Conservation (phyloP, 2,888 invertebrate genomes). For the Mimumesa dahlbomi region DNA sequence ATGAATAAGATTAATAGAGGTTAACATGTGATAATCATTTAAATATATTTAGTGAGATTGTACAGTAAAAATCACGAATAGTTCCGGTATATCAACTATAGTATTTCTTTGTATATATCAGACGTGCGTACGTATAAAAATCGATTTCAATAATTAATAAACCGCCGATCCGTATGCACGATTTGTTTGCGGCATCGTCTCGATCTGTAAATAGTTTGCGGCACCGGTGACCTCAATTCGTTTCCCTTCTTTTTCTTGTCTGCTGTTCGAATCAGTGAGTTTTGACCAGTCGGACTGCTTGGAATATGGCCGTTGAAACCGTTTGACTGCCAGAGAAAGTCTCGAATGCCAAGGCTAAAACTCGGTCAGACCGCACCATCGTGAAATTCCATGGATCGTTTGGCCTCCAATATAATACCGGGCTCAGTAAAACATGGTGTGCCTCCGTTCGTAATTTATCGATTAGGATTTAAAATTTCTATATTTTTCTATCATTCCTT, state of each 20-base stretch:
- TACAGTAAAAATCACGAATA: too few relatives aligned
- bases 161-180: conserved; percentile 41
- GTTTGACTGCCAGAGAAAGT: conserved; percentile 72
- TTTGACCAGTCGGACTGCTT: conserved; percentile 56
- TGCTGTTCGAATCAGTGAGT: conserved; percentile 11
- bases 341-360: conserved; percentile 75
- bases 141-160: conserved; percentile 59
- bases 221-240: conserved; percentile 38
- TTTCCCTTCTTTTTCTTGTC: conserved; percentile 23
- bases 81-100: too few relatives aligned
- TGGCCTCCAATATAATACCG: conserved; percentile 30
- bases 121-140: too few relatives aligned
- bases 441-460: too few relatives aligned
- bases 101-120: too few relatives aligned
- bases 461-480: too few relatives aligned
- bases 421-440: too few relatives aligned
- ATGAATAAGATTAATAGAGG: too few relatives aligned
- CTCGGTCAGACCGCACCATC: conserved; percentile 66
- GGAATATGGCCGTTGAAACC: conserved; percentile 60
- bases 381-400: conserved; percentile 58
- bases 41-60: too few relatives aligned
- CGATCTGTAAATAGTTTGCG: conserved; percentile 37
- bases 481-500: too few relatives aligned
- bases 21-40: too few relatives aligned
- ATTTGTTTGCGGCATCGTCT: too few relatives aligned